A percentile compares a stretch with the other conserved stretches of the same genome.
Conservation (phyloP, 2,797 vertebrate species). For the Spheniscus humboldti region DNA sequence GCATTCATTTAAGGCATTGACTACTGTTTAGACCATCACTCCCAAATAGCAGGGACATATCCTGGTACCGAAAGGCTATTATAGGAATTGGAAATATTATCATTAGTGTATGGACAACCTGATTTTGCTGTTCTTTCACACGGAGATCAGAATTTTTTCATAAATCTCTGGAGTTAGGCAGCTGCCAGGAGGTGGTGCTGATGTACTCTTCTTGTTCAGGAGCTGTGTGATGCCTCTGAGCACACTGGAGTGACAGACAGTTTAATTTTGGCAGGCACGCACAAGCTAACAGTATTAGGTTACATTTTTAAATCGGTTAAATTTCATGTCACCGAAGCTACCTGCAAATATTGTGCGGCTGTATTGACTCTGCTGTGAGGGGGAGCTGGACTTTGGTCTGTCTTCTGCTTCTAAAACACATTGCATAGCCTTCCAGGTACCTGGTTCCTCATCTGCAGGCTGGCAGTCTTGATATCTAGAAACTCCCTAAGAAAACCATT, state of each 20-base stretch:
- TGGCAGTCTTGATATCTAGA: neutral
- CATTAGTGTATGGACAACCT: neutral
- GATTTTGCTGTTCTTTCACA: neutral
- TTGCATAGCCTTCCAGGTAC: neutral
- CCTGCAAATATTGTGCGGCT: neutral
- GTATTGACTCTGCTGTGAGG: neutral
- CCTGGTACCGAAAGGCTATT: neutral
- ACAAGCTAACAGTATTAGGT: neutral
- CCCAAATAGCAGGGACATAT: neutral
- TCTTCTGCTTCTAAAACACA: neutral
- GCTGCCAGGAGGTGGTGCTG: conserved; percentile 60
- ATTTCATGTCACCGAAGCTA: neutral
- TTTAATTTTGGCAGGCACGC: neutral
- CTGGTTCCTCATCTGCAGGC: neutral
- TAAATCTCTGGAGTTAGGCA: neutral
- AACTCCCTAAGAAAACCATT: neutral
- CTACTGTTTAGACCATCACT: neutral
- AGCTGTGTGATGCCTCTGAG: neutral
- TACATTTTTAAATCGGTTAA: neutral
- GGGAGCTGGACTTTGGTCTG: neutral
- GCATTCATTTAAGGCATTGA: neutral
- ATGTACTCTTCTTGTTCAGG: neutral
- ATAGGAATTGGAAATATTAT: neutral
- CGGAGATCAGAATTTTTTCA: neutral
- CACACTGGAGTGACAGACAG: neutral